Base-by-base conservation (phyloP, 2,113 vertebrate species). In the Alethe diademata region DNA sequence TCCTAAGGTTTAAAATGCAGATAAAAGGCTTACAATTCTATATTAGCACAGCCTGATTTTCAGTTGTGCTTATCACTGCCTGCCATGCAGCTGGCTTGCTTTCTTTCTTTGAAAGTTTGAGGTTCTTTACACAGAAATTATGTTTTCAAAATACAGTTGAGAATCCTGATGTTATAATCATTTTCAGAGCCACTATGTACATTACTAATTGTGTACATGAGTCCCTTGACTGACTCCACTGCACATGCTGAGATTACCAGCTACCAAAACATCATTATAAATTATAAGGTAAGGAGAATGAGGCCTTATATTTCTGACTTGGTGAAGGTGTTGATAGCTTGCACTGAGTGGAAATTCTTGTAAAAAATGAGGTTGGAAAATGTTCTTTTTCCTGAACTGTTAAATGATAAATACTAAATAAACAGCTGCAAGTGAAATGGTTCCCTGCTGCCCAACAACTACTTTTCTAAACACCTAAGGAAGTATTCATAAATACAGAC, bases 381-480 rank as follows among this genome's bases (percentile, higher is more conserved):
- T 40, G 25, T 71, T 86, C 65, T 81, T 94, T 95, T 96, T 80
- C 90, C 79, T 73, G 83, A 86, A 90, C 56, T 90, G 47, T 71
- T 96, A 80, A 94, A 94, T 93, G 71, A 88, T 95, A 94, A 96
- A 94, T 88, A 88, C 81, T 83, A 93, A 92, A 93, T 89, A 94
- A 87, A 91, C 72, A 90, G 40, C 83, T 78, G 64, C 48, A 82
- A 96, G 78, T 81, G 60, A 89, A 96, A 94, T 69, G 45, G 69
- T 73, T 93, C 73, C 82, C 88, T 78, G 65, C 47, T 88, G 65
- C 81, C 90, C 90, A 92, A 62, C 75, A 93, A 91, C 36, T 61
- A 38, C 65, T 92, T 90, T 84, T 78, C 90, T 94, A 56, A 84
- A 84, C 67, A 90, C 54, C 85, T 91, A 75, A 84, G 80, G 67